These are phyloP conservation scores for Merops nubicus DNA, from an alignment of 2,113 vertebrate species.

Conservation along the genomic window DNA sequence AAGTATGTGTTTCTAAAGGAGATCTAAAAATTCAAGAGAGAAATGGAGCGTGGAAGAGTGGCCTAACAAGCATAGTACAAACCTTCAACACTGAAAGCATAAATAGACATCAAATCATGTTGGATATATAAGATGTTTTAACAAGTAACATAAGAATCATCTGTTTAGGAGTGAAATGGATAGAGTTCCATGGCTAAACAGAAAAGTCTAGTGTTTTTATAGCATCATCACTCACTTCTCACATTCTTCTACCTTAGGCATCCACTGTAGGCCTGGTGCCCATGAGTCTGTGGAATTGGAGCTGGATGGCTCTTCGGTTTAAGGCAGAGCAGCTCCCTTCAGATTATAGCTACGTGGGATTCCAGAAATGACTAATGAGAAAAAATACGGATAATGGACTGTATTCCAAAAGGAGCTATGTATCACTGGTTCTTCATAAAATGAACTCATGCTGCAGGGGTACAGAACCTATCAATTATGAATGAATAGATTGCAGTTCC, in stretches of 20 bases:
- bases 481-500: conserved; percentile 22
- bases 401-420: conserved; percentile 3
- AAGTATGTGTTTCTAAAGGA: background rate
- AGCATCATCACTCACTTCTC: background rate
- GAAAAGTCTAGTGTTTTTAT: background rate
- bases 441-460: background rate
- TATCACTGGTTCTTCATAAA: conserved; percentile 1
- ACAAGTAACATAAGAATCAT: background rate
- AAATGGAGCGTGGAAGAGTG: background rate
- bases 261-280: background rate
- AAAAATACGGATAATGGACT: background rate
- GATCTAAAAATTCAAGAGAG: background rate
- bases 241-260: background rate
- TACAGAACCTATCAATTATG: conserved; percentile 41
- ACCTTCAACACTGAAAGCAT: background rate
- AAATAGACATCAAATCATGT: background rate
- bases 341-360: background rate
- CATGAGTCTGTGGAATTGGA: background rate
- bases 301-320: background rate
- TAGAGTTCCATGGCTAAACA: background rate
- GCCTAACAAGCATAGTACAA: background rate
- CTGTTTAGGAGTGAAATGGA: background rate
- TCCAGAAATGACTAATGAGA: background rate
- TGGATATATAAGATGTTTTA: background rate
- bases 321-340: background rate